Base-by-base conservation (phyloP, 2,888 invertebrate species). In the Anorthoa munda region DNA sequence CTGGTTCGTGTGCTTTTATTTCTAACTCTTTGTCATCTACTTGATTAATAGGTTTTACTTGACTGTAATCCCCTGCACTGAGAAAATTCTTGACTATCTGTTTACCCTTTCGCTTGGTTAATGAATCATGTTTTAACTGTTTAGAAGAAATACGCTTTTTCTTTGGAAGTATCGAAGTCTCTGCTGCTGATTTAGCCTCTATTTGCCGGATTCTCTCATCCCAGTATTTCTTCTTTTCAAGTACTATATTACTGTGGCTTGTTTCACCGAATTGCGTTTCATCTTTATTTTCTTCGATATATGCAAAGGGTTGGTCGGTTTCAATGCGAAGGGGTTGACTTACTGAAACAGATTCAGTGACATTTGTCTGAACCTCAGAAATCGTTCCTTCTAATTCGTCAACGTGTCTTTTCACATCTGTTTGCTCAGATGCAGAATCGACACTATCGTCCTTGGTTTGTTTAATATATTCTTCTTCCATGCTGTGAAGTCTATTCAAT, bases 301-400 rank as follows among this genome's bases (percentile, higher is more conserved):
- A 63, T 58, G 85, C 73, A 72, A 51, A 58, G 17, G 75, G 58
- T 69, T 86, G 75, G 69, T 90, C 83, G 48, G 82, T 81, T 75
- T 88, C 70, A 75, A 84, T 81, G 78, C 87, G 94, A 95, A 96
- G 95, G 95, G 88, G 86, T 87, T 92, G 96, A 96, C 96, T 96
- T 96, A 87, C 96, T 96, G 95, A 95, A 93, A 92, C 90, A 90
- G 94, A 96, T 96, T 96, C 96, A 96, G 96, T 94, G 92, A 91
- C 94, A 92, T 92, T 93, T 91, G 92, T 85, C 96, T 96, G 96
- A 96, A 96, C 94, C 95, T 95, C 95, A 95, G 96, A 96, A 96
- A 96, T 96, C 96, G 88, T 90, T 90, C 94, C 95, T 94, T 95
- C 95, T 89, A 90, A 84, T 89, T 89, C 77, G 78, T 86, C 88